phyloP scores from a whole-genome alignment of 2,888 invertebrate genomes.

The Drosophila lutescens region DNA sequence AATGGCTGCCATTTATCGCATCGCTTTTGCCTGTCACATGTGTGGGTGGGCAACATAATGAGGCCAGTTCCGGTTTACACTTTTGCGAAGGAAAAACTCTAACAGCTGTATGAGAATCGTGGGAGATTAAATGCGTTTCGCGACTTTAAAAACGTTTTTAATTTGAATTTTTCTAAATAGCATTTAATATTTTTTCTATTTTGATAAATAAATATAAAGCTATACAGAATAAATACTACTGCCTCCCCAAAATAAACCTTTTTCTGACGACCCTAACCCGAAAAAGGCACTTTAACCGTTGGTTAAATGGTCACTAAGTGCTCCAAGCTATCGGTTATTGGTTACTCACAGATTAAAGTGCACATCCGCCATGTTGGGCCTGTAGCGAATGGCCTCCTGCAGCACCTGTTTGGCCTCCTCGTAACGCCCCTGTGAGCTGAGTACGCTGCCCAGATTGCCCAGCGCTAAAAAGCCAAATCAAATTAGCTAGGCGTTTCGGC shows the following conservation, averaged over 20 bases:
- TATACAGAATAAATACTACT: too few relatives aligned
- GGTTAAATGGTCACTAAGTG: constrained; percentile 7
- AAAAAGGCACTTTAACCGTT: neutral
- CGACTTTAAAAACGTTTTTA: neutral
- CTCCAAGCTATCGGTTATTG: neutral
- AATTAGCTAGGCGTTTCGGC: neutral
- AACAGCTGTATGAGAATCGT: neutral
- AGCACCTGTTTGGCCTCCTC: constrained; percentile 96
- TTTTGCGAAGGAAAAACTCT: neutral
- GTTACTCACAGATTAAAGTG: constrained; percentile 98
- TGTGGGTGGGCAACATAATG: constrained; percentile 29
- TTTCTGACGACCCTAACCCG: neutral
- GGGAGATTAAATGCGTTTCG: neutral
- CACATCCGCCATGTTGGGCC: constrained; percentile 99
- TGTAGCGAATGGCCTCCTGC: constrained; percentile 93
- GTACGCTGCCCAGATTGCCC: constrained; percentile 98
- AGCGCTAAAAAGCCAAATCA: constrained; percentile 88
- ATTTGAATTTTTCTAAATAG: neutral
- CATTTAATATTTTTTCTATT: too few relatives aligned
- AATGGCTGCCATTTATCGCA: constrained; percentile 65
- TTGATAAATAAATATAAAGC: too few relatives aligned
- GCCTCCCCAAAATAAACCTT: too few relatives aligned
- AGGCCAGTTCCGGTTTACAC: constrained; percentile 22
- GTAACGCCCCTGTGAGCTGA: constrained; percentile 94
- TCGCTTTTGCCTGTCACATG: constrained; percentile 50